Evolutionary conservation across 2,113 vertebrate species (phyloP), one percentile per base, ranked within the genome.

Genomic region (Paedocypris sp.): DNA sequence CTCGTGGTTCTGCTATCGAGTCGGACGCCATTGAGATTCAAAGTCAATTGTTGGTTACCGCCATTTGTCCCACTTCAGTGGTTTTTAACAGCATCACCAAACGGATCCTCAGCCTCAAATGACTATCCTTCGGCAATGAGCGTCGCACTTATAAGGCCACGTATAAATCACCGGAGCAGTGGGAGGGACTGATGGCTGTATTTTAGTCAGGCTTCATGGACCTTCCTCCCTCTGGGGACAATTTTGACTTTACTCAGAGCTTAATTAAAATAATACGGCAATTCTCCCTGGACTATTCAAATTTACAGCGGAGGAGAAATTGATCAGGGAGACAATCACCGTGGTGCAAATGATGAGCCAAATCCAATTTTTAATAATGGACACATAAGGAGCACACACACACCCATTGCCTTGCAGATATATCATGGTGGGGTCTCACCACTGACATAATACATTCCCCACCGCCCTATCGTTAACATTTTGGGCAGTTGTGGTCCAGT

Each of bases 51-150:
- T 29, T 15, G 48, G 47, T 20, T 39, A 8, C 26, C 35, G 22
- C 71, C 71, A 70, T 73, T 46, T 49, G 68, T 64, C 72, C 58
- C 66, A 72, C 74, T 77, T 77, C 73, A 81, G 80, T 77, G 75
- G 74, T 77, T 78, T n/a, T 77, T 77, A 75, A 70, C 77, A 69
- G 49, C 45, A 67, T 71, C 66, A 63, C 39, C 71, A 75, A 75
- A 75, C 66, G 62, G 71, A 45, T 56, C 65, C 74, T 82, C 76
- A 79, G 76, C 79, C 70, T 73, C 68, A 69, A 58, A 70, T 76
- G 66, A 80, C 69, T 62, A 31, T 75, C 73, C 70, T 54, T 66
- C 73, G 75, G 71, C 70, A 76, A 82, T 79, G 80, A 82, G 38
- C 39, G 63, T 52, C 36, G 61, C 73, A 63, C 57, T 72, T 75